A percentile compares a stretch with the other conserved stretches of the same genome.
Evolutionary conservation across 92 coral and sea anemone species (phyloP).

Genomic region (Ricordea florida): DNA sequence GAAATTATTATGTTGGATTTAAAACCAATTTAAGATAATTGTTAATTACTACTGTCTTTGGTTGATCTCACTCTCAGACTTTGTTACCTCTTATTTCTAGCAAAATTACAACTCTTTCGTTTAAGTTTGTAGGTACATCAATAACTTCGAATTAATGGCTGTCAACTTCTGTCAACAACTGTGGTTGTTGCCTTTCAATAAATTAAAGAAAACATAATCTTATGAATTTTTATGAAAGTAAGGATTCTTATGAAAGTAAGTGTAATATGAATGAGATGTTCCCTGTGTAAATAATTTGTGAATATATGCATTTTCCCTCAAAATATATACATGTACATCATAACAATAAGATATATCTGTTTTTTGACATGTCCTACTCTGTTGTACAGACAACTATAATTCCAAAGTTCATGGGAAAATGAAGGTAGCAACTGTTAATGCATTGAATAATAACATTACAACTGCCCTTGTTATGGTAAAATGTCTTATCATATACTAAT

Average conservation of each 20-base stretch:
- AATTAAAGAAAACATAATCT: not conserved
- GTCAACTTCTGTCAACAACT: not conserved
- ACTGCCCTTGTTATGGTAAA: not conserved
- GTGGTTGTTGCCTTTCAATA: conserved; percentile 19
- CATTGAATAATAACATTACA: not conserved
- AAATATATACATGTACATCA: conserved; percentile 16
- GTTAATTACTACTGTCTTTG: conserved; percentile 13
- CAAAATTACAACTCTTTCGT: conserved; percentile 9
- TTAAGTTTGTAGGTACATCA: conserved; percentile 9
- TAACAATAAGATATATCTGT: not conserved
- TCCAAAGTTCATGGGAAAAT: not conserved
- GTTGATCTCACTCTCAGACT: conserved; percentile 7
- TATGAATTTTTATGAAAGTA: not conserved
- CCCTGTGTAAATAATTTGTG: conserved; percentile 3
- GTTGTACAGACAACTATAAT: not conserved
- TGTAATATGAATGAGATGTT: conserved; percentile 7
- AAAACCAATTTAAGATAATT: too few species aligned
- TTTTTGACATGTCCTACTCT: conserved; percentile 14
- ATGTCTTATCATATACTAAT: conserved; percentile 1
- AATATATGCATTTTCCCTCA: conserved; percentile 9
- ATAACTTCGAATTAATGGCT: conserved; percentile 1
- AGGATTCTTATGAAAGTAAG: not conserved
- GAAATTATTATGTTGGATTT: too few species aligned
- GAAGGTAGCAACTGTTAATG: conserved; percentile 3
- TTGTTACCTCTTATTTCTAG: conserved; percentile 7